Evolutionary conservation across 2,797 vertebrate species (phyloP), one percentile per base, ranked within the genome.

Genomic region (Rhinichthys osculus): DNA sequence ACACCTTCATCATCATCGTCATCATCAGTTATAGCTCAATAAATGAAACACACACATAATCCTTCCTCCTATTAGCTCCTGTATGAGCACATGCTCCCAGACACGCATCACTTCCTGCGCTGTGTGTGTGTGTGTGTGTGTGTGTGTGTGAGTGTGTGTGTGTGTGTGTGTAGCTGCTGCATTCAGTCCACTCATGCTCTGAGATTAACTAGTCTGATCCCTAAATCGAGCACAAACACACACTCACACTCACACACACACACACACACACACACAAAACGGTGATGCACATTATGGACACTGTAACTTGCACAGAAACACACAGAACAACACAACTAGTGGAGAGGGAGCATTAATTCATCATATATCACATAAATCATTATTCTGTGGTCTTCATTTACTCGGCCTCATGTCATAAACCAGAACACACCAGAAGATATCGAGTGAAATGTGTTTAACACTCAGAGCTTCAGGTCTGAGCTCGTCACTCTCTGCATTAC

Each of bases 161-260:
- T 27, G 44, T 47, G 44, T 79, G 73, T 81, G 84, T 69, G 27
- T 66, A 84, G 69, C 81, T 78, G 71, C 59, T 64, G 52, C 27
- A n/a, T 38, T 81, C 72, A 73, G 69, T 85, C 64, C 78, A 72
- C 17, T 81, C 81, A 77, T 84, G 67, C 78, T 59, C 57, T 87
- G 54, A 47, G 78, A 84, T 89, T 82, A 85, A 77, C 83, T 69
- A 64, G 78, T 85, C 86, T 85, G 83, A 35, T 84, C 86, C 82
- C 66, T 64, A 30, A 69, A 87, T 87, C 76, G 17, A 79, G 35
- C 4, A 4, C 47, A 47, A 4, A 47, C 11, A 4, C 44, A 44
- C 44, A 44, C 11, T 0, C 42, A 13, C 42, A 44, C 44, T 13
- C 3, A 14, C 3, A 47, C 23, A 14, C 40, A 44, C n/a, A 17